Percentiles rank a stretch among this genome's conserved stretches.
These are phyloP conservation scores for Bubo blakistoni DNA, from an alignment of 2,113 vertebrate genomes.

Conservation along the genomic window DNA sequence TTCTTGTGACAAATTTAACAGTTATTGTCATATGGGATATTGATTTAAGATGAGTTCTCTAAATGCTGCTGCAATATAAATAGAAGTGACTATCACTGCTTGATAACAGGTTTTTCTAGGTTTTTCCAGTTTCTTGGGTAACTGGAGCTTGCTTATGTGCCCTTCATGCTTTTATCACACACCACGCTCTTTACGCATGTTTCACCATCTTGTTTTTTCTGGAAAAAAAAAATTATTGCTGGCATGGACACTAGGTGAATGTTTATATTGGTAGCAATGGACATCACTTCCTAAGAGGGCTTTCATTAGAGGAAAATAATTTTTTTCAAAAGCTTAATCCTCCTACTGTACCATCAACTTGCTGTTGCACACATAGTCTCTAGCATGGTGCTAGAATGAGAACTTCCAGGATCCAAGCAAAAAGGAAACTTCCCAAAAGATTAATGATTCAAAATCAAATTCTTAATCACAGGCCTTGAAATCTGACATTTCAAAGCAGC, in stretches of 20 bases:
- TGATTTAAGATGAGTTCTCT: not conserved
- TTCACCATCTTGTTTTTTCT: not conserved
- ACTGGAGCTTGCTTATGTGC: not conserved
- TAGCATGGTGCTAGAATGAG: not conserved
- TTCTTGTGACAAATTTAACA: not conserved
- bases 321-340: conserved; percentile 4
- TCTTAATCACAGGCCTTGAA: not conserved
- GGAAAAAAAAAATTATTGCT: not conserved
- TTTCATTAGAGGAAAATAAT: not conserved
- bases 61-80: not conserved
- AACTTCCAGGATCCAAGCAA: not conserved
- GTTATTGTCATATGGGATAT: not conserved
- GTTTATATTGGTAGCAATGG: not conserved
- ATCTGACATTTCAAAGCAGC: not conserved
- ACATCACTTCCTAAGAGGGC: not conserved
- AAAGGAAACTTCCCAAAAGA: not conserved
- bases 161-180: not conserved
- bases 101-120: not conserved
- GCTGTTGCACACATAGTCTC: not conserved
- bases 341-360: not conserved
- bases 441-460: not conserved
- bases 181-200: not conserved
- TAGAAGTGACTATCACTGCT: not conserved
- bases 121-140: not conserved
- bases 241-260: not conserved